Evolutionary conservation across 2,113 vertebrate species (phyloP), one percentile per base, ranked within the genome.

Genomic region (Oophaga pumilio): DNA sequence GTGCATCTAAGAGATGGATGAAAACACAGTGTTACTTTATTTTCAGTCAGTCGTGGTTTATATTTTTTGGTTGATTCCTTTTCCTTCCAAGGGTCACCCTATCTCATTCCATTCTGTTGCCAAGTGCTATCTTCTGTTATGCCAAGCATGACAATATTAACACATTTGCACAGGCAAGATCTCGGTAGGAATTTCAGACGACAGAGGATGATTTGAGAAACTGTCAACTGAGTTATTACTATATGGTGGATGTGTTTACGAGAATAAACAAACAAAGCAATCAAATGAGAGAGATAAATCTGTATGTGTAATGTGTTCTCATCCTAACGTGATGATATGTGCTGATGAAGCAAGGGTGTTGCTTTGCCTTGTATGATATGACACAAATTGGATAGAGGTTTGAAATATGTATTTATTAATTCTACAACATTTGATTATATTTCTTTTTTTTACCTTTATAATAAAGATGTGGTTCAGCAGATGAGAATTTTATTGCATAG

Each of bases 91-190:
- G 53, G 80, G 87, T 88, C 71, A 88, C 71, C 71, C 60, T 83
- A 83, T 88, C 80, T 88, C 87, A 88, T 88, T 88, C 86, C 52
- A 62, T 82, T 82, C 60, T 62, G 22, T 77, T 88, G 80, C 87
- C 69, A 66, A 88, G 80, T 88, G 80, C 71, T 88, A 84, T 84
- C 43, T 83, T 88, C 87, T 83, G 71, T 88, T 88, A 33, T 88
- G 80, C 80, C 80, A 88, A 83, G 69, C 80, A 88, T 88, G 73
- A 88, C 87, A 88, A 88, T 83, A 84, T 88, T 84, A 84, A 88
- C 87, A 84, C 87, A 84, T 88, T 88, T 88, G 22, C 81, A 66
- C 81, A 88, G 87, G 84, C 80, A 88, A 71, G 71, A 88, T 88
- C 81, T 84, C 87, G 49, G 81, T 80, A 76, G 80, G 73, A 88